These are phyloP conservation scores for Lutraria rhynchaena DNA, from an alignment of 1,140 invertebrate genomes.

Conservation along the genomic window DNA sequence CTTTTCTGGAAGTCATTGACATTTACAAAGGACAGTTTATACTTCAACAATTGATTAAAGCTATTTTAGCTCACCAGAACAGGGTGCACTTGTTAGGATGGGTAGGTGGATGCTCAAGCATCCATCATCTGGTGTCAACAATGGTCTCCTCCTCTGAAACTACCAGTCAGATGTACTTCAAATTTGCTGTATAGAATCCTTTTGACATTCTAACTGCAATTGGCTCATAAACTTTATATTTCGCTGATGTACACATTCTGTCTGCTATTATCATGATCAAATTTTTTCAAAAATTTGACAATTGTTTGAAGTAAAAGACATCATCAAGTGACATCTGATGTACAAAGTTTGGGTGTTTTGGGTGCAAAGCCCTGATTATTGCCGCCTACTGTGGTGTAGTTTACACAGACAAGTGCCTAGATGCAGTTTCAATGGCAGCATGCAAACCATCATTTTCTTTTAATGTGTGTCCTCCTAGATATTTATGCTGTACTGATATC, in stretches of 20 bases:
- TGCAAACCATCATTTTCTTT: slow-evolving; percentile 34
- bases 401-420: not conserved
- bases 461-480: slow-evolving; percentile 34
- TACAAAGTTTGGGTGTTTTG: slow-evolving; percentile 1
- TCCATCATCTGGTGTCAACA: too few species aligned
- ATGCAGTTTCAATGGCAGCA: slow-evolving; percentile 41
- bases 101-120: too few species aligned
- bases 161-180: too few species aligned
- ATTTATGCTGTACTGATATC: slow-evolving; percentile 21
- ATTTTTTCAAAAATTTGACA: slow-evolving; percentile 41
- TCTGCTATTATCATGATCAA: slow-evolving; percentile 8
- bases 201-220: too few species aligned
- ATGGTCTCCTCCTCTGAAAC: too few species aligned
- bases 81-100: too few species aligned
- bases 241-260: slow-evolving; percentile 1
- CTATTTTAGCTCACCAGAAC: too few species aligned
- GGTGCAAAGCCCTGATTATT: not conserved
- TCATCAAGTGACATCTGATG: slow-evolving; percentile 14
- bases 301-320: slow-evolving; percentile 20
- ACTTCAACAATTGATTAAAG: too few species aligned
- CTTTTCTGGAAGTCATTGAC: too few species aligned
- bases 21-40: too few species aligned
- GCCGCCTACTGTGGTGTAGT: slow-evolving; percentile 34
- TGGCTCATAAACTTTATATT: too few species aligned
- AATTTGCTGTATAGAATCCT: too few species aligned